Base-by-base conservation (phyloP, 1,140 invertebrate genomes). In the Aphidius ervi region DNA sequence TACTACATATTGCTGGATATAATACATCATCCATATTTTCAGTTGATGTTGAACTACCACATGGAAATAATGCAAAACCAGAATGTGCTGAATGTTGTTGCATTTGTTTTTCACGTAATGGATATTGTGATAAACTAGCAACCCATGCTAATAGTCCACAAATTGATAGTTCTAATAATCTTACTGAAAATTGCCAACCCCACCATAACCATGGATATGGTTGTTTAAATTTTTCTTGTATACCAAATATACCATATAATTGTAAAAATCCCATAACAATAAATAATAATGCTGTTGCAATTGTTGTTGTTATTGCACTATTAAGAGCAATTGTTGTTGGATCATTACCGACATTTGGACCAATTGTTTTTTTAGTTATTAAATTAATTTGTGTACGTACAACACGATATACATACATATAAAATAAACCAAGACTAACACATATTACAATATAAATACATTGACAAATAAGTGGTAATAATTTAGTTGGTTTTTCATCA, bases 131-230 rank as follows among this genome's bases (percentile, higher is more conserved):
- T 47, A 90, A 71, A 66, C 91, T 88, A 53, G 90, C 88, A 4
- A 93, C 90, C 84, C 91, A 94, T 0, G 88, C 88, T 62, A 95
- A 84, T 9, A 93, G 79, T 7, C 87, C 86, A 63, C 92, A 91
- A 66, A 95, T 88, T 1, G 87, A 86, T 31, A 94, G 85, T 73
- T 96, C 93, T 42, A 94, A 85, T 1, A 94, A 79, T 20, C 93
- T 83, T 40, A 94, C 82, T 3, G 88, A 88, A 65, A 93, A 88
- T 67, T 94, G 90, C 79, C 92, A 94, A 9, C 89, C 88, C 91
- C 92, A 95, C 82, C 93, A 91, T 6, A 94, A 80, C 93, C 93
- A 96, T 1, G 85, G 82, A 65, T 86, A 82, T 4, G 82, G 75
- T 64, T 81, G 74, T 50, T 84, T 77, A 31, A 31, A 31, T 63